Evolutionary conservation across 2,113 vertebrate genomes (phyloP), one percentile per base, ranked within the genome.

Genomic region (Mus spicilegus): DNA sequence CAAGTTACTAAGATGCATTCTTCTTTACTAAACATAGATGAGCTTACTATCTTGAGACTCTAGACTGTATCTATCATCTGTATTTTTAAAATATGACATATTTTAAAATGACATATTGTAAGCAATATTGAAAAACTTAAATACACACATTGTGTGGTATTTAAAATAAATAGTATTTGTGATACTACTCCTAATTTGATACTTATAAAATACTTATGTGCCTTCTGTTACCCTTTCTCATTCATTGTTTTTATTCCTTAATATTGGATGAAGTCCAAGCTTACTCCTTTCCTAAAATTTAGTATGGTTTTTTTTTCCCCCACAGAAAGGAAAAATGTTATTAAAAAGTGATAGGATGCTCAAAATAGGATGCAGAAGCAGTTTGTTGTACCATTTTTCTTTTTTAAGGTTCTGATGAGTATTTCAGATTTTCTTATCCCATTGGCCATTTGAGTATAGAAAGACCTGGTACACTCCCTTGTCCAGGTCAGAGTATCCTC

Each of bases 71-170:
- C 14, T 61, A 33, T 61, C 63, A 58, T 77, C 82, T 76, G 30
- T 65, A 84, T 95, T 95, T 67, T 24, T 6, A 80, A 65, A 22
- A 65, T 33, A 67, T 67, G 72, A 73, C 36, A 70, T 89, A 30
- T 88, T 33, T 22, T 67, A 42, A 42, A 42, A 42, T 42, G 42
- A 42, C 42, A 42, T 42, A 30, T 36, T 88, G 81, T 91, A 93
- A 86, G 88, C 65, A 94, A 24, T 93, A 72, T 76, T 76, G 17
- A 88, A 5, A 3, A 87, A 69, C 77, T 89, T 96, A 80, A 24
- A 81, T 51, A 84, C 49, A 54, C 1, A n/a, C 20, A 24, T 82
- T 36, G 20, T 0, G 2, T 49, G 26, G 49, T 70, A 82, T 90
- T 67, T 14, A 67, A 81, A 49, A 63, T 69, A 77, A 94, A n/a